Base-by-base conservation (phyloP, 2,113 vertebrate genomes). In the Verasper variegatus region DNA sequence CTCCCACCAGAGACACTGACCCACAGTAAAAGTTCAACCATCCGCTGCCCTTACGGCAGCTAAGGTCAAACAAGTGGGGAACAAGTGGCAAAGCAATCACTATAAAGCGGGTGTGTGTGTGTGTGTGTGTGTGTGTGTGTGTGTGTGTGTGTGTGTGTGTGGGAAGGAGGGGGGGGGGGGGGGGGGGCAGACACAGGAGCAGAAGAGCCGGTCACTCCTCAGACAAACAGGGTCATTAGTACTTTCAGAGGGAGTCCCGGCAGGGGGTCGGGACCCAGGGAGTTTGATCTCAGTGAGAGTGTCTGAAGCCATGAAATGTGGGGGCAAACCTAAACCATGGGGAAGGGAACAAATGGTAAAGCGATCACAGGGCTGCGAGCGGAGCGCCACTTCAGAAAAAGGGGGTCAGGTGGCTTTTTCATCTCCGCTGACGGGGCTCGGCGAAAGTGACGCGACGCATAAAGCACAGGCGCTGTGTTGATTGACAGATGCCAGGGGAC, bases 331-430 rank as follows among this genome's bases (percentile, higher is more conserved):
- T 73, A 40, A 88, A 86, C 88, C 83, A 64, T 56, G 58, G 88
- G 90, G 90, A 85, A 74, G 72, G 89, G 74, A 87, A 78, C 92
- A 92, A 94, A 94, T 92, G 93, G 92, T 92, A 91, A 90, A 94
- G 71, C 59, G 91, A 94, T 94, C 92, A 94, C 89, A 90, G 86
- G 67, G 71, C 74, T 72, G 40, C 11, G 40, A 42, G 40, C 40
- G 40, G 40, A 42, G 78, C 73, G 73, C 57, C 60, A 35, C 84
- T 89, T 86, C 83, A 14, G n/a, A 47, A 68, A 88, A 31, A 31
- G 31, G 84, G 71, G 92, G 93, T 94, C 93, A 94, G 92, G 88
- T 92, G 89, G 92, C 92, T 91, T 93, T 94, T 92, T 90, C 90
- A 94, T 93, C 89, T 88, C 74, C 13, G 76, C 74, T 75, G 76